Conservation (phyloP, 64 coral and sea anemone species). For the Porites australiensis region DNA sequence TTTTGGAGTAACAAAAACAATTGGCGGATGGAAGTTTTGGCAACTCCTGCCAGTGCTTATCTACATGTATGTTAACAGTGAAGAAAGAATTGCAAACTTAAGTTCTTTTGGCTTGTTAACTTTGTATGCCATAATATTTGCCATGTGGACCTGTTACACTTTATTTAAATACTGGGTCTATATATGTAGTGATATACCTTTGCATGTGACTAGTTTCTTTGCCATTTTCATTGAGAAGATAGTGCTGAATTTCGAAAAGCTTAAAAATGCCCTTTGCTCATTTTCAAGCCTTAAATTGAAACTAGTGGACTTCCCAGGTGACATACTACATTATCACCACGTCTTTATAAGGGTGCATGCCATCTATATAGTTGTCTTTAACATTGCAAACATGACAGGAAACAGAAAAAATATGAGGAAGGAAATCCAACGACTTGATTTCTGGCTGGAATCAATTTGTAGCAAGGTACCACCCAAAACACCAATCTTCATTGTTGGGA, state of each 20-base stretch:
- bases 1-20: too few relatives aligned
- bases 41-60: too few relatives aligned
- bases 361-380: slow-evolving; percentile 78
- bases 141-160: too few relatives aligned
- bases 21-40: too few relatives aligned
- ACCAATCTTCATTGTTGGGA: slow-evolving; percentile 68
- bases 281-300: slow-evolving; percentile 53
- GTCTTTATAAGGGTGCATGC: slow-evolving; percentile 63
- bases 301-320: slow-evolving; percentile 64
- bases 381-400: slow-evolving; percentile 31
- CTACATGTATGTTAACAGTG: too few relatives aligned
- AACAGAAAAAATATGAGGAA: background rate
- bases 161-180: too few relatives aligned
- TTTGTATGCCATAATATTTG: too few relatives aligned
- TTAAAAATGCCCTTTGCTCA: slow-evolving; percentile 55
- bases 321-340: slow-evolving; percentile 67
- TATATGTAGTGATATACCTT: too few relatives aligned
- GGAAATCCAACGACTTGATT: slow-evolving; percentile 50
- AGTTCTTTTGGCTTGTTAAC: too few relatives aligned
- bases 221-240: too few relatives aligned
- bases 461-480: slow-evolving; percentile 9
- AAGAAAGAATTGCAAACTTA: too few relatives aligned
- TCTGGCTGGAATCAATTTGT: slow-evolving; percentile 67
- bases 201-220: too few relatives aligned
- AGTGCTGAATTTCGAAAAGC: slow-evolving; percentile 29